These are phyloP conservation scores for Catagonus wagneri DNA, from an alignment of 2,113 vertebrate species.

Conservation along the genomic window DNA sequence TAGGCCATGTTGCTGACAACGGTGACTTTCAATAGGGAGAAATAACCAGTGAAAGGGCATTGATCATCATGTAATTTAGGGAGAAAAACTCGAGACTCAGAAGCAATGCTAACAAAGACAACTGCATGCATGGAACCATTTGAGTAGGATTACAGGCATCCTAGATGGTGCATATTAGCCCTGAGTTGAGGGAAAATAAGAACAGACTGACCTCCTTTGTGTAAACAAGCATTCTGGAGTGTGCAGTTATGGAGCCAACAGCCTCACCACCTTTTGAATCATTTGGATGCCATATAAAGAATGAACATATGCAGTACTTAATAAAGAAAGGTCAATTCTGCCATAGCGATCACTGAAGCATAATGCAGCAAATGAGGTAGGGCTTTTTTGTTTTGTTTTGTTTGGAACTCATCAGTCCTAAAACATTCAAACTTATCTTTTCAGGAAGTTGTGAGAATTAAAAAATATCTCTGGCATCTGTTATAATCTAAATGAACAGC, in stretches of 20 bases:
- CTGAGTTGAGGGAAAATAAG: slow-evolving; percentile 39
- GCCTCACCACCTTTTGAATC: slow-evolving; percentile 59
- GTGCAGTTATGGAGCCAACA: slow-evolving; percentile 1
- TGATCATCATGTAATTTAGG: background rate
- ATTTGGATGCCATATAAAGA: slow-evolving; percentile 55
- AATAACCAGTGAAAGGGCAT: slow-evolving; percentile 50
- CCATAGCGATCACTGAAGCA: slow-evolving; percentile 68
- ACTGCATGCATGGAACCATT: background rate
- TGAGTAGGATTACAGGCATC: slow-evolving; percentile 48
- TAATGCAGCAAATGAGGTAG: slow-evolving; percentile 76
- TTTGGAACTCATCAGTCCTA: slow-evolving; percentile 82
- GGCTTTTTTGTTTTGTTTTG: background rate
- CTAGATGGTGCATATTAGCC: slow-evolving; percentile 50
- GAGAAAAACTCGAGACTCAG: background rate
- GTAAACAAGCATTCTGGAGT: slow-evolving; percentile 51
- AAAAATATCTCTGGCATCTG: slow-evolving; percentile 82
- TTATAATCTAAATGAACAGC: slow-evolving; percentile 81
- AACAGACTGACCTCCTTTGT: slow-evolving; percentile 49
- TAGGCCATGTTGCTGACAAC: slow-evolving; percentile 71
- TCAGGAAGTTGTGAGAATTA: background rate
- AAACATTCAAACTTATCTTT: slow-evolving; percentile 86
- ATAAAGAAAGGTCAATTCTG: slow-evolving; percentile 79
- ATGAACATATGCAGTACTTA: slow-evolving; percentile 63
- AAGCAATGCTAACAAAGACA: slow-evolving; percentile 38
- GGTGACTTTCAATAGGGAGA: slow-evolving; percentile 43